These are phyloP conservation scores for Thelaira solivaga DNA, from an alignment of 2,888 invertebrate genomes.

Conservation along the genomic window DNA sequence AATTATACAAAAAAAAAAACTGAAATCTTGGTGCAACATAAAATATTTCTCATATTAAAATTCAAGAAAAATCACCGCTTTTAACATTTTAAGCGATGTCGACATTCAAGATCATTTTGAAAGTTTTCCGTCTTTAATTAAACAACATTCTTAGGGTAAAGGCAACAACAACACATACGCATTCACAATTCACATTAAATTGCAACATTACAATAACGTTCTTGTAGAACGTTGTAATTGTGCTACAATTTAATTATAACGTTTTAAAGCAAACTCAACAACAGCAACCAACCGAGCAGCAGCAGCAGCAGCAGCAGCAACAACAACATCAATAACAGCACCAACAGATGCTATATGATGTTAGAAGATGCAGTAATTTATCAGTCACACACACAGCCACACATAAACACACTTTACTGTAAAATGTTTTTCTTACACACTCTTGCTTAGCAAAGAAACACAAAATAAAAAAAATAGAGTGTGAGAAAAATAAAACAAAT, in stretches of 20 bases:
- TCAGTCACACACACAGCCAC: slow-evolving; percentile 13
- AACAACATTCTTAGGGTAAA: slow-evolving; percentile 24
- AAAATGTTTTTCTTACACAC: slow-evolving; percentile 16
- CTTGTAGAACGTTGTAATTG: slow-evolving; percentile 28
- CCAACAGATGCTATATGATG: slow-evolving; percentile 59
- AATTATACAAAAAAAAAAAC: neutral
- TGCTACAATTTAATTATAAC: slow-evolving; percentile 59
- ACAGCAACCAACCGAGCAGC: slow-evolving; percentile 17
- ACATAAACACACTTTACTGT: neutral
- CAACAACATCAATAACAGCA: slow-evolving; percentile 26
- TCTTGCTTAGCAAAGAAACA: neutral
- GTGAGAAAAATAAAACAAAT: slow-evolving; percentile 41
- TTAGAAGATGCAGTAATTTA: slow-evolving; percentile 52
- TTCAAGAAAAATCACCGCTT: slow-evolving; percentile 49
- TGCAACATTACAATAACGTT: no score
- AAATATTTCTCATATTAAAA: slow-evolving; percentile 47
- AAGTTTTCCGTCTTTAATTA: slow-evolving; percentile 52
- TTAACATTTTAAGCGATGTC: slow-evolving; percentile 58
- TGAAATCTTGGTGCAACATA: neutral
- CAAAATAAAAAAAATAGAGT: neutral
- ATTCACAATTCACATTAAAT: no score
- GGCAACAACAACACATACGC: neutral
- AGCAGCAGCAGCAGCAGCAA: neutral
- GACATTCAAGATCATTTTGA: slow-evolving; percentile 46
- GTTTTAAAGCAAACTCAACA: slow-evolving; percentile 22